These are phyloP conservation scores for Drosophila fulvimacula DNA, from an alignment of 2,888 invertebrate species.

Conservation along the genomic window DNA sequence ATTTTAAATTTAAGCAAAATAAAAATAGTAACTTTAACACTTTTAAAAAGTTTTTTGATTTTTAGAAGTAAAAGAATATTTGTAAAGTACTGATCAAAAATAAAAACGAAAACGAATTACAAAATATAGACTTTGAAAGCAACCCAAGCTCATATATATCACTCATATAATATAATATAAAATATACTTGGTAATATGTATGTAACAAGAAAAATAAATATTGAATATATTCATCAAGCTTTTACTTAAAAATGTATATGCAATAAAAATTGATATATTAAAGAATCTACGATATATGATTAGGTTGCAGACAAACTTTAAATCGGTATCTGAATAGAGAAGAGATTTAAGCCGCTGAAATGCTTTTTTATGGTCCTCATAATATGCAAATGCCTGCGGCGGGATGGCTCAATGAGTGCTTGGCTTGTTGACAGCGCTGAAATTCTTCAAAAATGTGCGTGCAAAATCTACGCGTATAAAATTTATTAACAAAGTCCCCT, in stretches of 20 bases:
- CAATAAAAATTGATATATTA: neutral
- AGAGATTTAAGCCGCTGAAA: conserved; percentile 23
- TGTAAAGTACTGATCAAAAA: too few relatives aligned
- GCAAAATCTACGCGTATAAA: conserved; percentile 69
- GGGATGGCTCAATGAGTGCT: conserved; percentile 19
- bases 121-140: too few relatives aligned
- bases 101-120: too few relatives aligned
- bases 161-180: too few relatives aligned
- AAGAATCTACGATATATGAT: neutral
- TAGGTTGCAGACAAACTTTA: neutral
- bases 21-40: too few relatives aligned
- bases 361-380: conserved; percentile 8
- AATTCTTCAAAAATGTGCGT: conserved; percentile 57
- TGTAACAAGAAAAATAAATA: too few relatives aligned
- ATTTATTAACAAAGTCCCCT: conserved; percentile 70
- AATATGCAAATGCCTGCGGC: conserved; percentile 37
- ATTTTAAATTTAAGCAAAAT: too few relatives aligned
- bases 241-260: neutral
- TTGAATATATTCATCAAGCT: neutral
- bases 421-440: conserved; percentile 20
- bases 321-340: conserved; percentile 23
- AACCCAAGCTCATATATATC: too few relatives aligned
- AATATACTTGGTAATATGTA: too few relatives aligned
- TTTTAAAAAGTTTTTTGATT: too few relatives aligned
- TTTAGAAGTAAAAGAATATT: too few relatives aligned